Conservation (phyloP, 2,113 vertebrate genomes). For the Struthio camelus region DNA sequence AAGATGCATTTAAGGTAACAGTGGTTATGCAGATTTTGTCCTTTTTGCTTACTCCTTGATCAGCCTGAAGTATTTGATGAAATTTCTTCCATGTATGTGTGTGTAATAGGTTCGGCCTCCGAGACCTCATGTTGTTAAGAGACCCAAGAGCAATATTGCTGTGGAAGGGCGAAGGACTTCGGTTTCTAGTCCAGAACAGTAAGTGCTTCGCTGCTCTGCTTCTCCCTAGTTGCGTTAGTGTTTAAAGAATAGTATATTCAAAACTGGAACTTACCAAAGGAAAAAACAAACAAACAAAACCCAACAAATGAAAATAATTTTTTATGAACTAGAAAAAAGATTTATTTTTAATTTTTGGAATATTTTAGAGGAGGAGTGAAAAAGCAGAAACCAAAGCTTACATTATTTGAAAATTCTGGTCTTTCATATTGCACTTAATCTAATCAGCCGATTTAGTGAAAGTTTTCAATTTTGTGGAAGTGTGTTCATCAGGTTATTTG, state of each 20-base stretch:
- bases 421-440: neutral
- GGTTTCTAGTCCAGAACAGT: conserved; percentile 81
- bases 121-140: conserved; percentile 85
- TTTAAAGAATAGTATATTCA: neutral
- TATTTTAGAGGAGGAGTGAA: neutral
- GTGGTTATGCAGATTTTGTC: neutral
- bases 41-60: neutral
- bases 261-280: neutral
- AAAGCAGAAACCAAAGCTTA: neutral
- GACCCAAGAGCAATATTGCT: conserved; percentile 86
- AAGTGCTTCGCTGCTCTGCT: conserved; percentile 53
- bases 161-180: conserved; percentile 77
- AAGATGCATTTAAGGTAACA: neutral
- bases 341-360: rapidly evolving
- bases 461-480: neutral
- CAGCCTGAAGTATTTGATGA: neutral
- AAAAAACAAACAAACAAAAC: neutral
- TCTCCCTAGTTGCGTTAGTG: neutral
- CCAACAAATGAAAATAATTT: neutral
- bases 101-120: conserved; percentile 84
- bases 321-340: neutral
- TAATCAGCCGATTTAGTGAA: neutral
- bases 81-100: conserved; percentile 3
- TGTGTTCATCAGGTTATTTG: neutral
- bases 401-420: neutral